Base-by-base conservation (phyloP, 2,113 vertebrate species). In the Stigmatopora argus region DNA sequence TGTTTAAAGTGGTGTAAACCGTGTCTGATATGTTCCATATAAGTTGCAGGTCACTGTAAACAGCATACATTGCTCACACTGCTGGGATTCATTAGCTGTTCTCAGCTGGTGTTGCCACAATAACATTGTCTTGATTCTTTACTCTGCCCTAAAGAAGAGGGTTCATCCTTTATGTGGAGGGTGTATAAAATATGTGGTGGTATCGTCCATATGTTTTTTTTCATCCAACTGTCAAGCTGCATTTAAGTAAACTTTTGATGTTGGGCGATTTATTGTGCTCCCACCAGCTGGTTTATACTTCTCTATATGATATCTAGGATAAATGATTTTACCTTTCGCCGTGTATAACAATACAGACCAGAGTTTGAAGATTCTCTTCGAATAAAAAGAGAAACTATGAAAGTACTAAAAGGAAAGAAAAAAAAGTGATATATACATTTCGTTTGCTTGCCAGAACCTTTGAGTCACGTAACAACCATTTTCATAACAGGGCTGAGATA, bases 81-180 rank as follows among this genome's bases (percentile, higher is more conserved):
- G 75, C 77, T 78, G 70, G 73, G 77, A 80, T 74, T 75, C 35
- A 74, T 73, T 80, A 70, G 47, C 38, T 62, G 65, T 72, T 60
- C 69, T 75, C 31, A 17, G 23, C 34, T 19, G n/a, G 46, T 41
- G 9, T 78, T 76, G 62, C 64, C 72, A 64, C 53, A 65, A 26
- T 49, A 71, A 21, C 64, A 11, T 17, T 48, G 59, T 75, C 72
- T 59, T 63, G 57, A 75, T 77, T 65, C 63, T 34, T 23, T 53
- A 51, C 46, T 48, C 38, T 48, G 11, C 61, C 47, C 41, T 14
- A 17, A 64, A 64, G 41, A 45, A 44, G 41, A 19, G 41, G 59
- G 41, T 61, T 46, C 19, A 45, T 61, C 41, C 59, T 61, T 61
- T 17, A 56, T 61, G 19, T 61, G 41, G 35, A 61, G 0, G 21